Evolutionary conservation across 1,140 invertebrate species (phyloP), one percentile per base, ranked within the genome.

Genomic region (Heliconius hewitsoni): DNA sequence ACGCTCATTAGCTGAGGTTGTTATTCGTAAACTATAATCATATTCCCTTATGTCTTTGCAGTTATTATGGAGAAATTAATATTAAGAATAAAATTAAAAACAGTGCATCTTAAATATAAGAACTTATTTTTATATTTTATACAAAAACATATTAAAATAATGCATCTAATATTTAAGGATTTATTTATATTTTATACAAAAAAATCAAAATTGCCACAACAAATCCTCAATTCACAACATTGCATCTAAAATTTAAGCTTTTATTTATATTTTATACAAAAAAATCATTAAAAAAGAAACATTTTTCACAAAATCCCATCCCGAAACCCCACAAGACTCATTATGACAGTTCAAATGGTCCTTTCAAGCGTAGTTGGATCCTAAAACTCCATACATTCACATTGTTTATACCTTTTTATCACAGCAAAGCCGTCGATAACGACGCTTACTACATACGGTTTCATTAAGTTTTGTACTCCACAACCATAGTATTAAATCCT

Each of bases 381-480:
- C 83, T 83, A 88, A 86, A 89, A 84, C 84, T 85, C 82, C 87
- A 91, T 93, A 91, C 89, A 91, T 90, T 94, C 91, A 89, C 81
- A 88, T 87, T 90, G 85, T 82, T 83, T 83, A 91, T 90, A 86
- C 81, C 87, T 89, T 91, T 93, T 93, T 93, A 93, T 93, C 90
- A 87, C 76, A 83, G 76, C 83, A 87, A 92, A 93, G 85, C 90
- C 87, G 84, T 88, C 86, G 85, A 91, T 94, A 94, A 93, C 93
- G 90, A 92, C 88, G 85, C 85, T 88, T 80, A 82, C 81, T 85
- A 85, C 83, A 89, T 85, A 91, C 87, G 91, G 84, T 92, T 94
- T 91, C 91, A 93, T 94, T 93, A 90, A 89, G 87, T 92, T 93
- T 92, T 87, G 86, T 91, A 88, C 87, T 90, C 81, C 82, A 87